Percentiles rank a stretch among this genome's conserved stretches.
Evolutionary conservation across 2,113 vertebrate genomes (phyloP).

Genomic region (Acrocephalus arundinaceus): DNA sequence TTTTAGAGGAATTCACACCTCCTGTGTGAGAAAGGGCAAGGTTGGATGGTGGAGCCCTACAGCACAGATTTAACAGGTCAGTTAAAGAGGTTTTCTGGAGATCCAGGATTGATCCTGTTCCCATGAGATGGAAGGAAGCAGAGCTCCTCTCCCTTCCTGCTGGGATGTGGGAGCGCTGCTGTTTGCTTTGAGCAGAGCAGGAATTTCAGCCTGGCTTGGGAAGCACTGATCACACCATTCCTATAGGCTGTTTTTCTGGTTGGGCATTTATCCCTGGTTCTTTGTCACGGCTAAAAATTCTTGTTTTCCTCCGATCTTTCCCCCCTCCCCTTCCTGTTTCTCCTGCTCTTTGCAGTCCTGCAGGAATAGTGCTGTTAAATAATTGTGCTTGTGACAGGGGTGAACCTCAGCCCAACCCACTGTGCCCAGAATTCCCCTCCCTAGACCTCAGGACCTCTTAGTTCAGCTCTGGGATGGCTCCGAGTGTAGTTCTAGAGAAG

Average conservation of each 20-base stretch:
- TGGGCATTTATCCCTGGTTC: background rate
- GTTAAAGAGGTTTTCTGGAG: background rate
- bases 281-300: background rate
- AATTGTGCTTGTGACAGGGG: background rate
- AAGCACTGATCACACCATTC: background rate
- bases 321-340: background rate
- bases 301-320: background rate
- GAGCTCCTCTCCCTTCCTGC: background rate
- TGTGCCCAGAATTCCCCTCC: conserved; percentile 8
- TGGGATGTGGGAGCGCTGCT: background rate
- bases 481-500: background rate
- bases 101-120: background rate
- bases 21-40: background rate
- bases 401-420: background rate
- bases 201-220: background rate
- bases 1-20: background rate
- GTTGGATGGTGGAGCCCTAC: background rate
- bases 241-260: background rate
- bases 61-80: background rate
- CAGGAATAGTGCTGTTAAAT: background rate
- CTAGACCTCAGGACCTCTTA: conserved; percentile 30
- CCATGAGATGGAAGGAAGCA: background rate
- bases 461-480: conserved; percentile 19
- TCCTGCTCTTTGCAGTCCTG: background rate
- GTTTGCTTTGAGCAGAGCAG: background rate